Conservation (phyloP, 1,140 invertebrate species). For the Lineus longissimus region DNA sequence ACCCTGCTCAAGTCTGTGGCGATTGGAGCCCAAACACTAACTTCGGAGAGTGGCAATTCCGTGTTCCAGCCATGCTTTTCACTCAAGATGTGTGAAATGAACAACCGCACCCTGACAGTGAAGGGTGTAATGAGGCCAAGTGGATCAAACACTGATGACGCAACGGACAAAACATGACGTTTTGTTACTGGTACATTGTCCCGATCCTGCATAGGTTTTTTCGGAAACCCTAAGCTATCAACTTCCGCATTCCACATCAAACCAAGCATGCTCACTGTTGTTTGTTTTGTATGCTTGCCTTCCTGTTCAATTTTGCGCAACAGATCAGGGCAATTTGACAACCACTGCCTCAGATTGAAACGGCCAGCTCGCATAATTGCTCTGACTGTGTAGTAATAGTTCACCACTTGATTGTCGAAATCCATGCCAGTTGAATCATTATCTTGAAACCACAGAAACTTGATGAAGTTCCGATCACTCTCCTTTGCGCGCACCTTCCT, state of each 20-base stretch:
- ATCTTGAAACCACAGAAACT: neutral
- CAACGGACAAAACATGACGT: neutral
- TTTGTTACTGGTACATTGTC: neutral
- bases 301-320: neutral
- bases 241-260: neutral
- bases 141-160: neutral
- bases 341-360: neutral
- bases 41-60: neutral
- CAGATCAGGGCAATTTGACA: neutral
- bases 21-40: neutral
- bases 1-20: neutral
- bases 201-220: neutral
- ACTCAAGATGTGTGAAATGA: neutral
- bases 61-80: neutral
- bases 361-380: neutral
- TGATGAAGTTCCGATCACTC: neutral
- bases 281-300: neutral
- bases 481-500: neutral
- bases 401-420: neutral
- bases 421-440: neutral
- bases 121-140: neutral
- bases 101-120: neutral
- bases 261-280: neutral
- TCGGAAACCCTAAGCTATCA: neutral
- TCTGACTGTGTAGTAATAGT: neutral